Base-by-base conservation (phyloP, 2,888 invertebrate species). In the Chrysomela aeneicollis region DNA sequence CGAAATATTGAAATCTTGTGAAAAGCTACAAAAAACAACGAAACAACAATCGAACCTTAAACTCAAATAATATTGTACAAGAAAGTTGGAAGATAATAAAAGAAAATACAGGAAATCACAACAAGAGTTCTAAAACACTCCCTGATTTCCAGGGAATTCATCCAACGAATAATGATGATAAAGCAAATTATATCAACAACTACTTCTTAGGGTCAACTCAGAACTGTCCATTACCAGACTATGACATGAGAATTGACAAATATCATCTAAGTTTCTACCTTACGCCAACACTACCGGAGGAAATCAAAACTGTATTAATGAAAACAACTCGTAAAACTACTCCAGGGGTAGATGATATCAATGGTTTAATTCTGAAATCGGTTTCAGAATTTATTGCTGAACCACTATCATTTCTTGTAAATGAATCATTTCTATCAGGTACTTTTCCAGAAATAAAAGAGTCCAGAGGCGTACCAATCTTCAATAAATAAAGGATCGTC, bases 251-350 rank as follows among this genome's bases (percentile, higher is more conserved):
- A 51, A 51, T 51, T 51, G 51, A 32, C 2, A n/a, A 32, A 17
- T 53, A 15, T 53, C 0, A 30, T 15, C 32, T 32, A 32, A 2
- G 52, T 32, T 17, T 32, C 42, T 42, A 26, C 26, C 26, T 26
- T 26, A 26, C 26, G 4, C 26, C 26, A 42, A 53, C 32, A 6
- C 6, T 53, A 53, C 52, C 52, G 12, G 32, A 53, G 26, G 32
- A 53, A 53, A 53, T 53, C 32, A 53, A 53, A 32, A 53, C 32
- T 53, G 52, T 30, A 53, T 15, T 53, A 53, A 32, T 15, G 32
- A 53, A 26, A 53, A 53, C 32, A 53, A 32, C 52, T 30, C 17
- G 26, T 22, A n/a, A 53, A 53, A 30, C 21, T 53, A 30, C 52
- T 30, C 32, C 32, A 30, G 17, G 52, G 30, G 30, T 53, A 53